phyloP scores from a whole-genome alignment of 1,140 invertebrate genomes.

The Elysia chlorotica region DNA sequence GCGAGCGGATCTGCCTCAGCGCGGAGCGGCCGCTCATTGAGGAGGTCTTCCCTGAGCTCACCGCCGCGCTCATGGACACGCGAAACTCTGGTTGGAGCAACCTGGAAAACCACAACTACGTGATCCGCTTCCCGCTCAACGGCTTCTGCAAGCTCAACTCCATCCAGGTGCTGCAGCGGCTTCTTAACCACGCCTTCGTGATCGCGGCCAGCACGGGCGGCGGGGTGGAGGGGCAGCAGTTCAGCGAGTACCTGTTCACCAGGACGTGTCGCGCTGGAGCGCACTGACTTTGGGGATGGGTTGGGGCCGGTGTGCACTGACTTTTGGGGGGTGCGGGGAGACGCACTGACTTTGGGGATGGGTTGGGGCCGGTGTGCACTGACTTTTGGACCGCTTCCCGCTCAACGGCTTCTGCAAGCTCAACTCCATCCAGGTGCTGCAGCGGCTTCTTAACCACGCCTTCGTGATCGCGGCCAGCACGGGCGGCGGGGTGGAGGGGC shows the following conservation, averaged over 20 bases:
- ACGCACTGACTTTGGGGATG: no score
- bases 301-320: no score
- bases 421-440: conserved; percentile 88
- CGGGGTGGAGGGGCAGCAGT: conserved; percentile 89
- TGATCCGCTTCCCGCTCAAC: conserved; percentile 88
- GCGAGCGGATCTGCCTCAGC: conserved; percentile 84
- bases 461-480: conserved; percentile 84
- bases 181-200: conserved; percentile 82
- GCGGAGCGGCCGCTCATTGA: conserved; percentile 80
- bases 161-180: conserved; percentile 83
- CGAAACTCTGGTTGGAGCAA: conserved; percentile 82
- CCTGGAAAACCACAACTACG: conserved; percentile 81
- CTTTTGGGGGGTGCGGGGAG: no score
- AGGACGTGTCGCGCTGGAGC: no score
- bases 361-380: no score
- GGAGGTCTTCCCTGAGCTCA: conserved; percentile 84
- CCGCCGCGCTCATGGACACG: conserved; percentile 81
- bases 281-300: no score
- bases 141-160: conserved; percentile 92
- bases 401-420: conserved; percentile 91
- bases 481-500: conserved; percentile 86
- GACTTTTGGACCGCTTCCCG: conserved; percentile 85
- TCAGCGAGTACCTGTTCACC: conserved; percentile 86
- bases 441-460: conserved; percentile 81
- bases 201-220: conserved; percentile 85